Conservation (phyloP, 2,797 vertebrate genomes). For the Cyclopterus lumpus region DNA sequence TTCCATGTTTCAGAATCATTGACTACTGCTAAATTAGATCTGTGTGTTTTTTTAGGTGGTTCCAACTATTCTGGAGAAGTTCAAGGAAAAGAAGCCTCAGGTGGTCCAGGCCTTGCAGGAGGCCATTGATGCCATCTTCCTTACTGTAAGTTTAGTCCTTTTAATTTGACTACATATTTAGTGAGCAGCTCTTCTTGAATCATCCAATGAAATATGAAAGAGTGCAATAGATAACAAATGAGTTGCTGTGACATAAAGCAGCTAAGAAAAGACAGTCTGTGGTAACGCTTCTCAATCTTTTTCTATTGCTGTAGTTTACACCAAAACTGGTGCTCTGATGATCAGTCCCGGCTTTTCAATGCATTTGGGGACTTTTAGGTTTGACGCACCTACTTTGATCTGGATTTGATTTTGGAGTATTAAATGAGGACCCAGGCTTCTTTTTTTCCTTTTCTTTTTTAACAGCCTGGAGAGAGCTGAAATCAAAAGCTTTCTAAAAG, state of each 20-base stretch:
- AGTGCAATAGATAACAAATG: neutral
- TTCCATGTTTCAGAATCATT: neutral
- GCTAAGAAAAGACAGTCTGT: neutral
- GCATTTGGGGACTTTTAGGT: too few relatives aligned
- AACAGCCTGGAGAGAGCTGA: too few relatives aligned
- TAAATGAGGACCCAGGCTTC: too few relatives aligned
- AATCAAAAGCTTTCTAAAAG: too few relatives aligned
- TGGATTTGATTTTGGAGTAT: too few relatives aligned
- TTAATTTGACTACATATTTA: neutral
- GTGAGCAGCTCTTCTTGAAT: neutral
- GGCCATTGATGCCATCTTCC: conserved; percentile 96
- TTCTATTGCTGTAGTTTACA: too few relatives aligned
- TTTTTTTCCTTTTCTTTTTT: too few relatives aligned
- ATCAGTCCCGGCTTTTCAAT: too few relatives aligned
- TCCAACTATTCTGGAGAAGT: conserved; percentile 97
- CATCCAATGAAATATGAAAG: neutral
- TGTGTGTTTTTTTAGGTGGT: conserved; percentile 85
- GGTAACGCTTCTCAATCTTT: too few relatives aligned
- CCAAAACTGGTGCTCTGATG: too few relatives aligned
- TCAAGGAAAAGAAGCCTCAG: conserved; percentile 98
- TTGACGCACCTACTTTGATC: too few relatives aligned
- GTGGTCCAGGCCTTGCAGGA: conserved; percentile 97
- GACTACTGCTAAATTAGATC: neutral
- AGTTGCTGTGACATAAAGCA: neutral
- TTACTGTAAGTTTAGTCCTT: conserved; percentile 87